phyloP scores from a whole-genome alignment of 2,888 invertebrate genomes.

The Habroteleia sp. region DNA sequence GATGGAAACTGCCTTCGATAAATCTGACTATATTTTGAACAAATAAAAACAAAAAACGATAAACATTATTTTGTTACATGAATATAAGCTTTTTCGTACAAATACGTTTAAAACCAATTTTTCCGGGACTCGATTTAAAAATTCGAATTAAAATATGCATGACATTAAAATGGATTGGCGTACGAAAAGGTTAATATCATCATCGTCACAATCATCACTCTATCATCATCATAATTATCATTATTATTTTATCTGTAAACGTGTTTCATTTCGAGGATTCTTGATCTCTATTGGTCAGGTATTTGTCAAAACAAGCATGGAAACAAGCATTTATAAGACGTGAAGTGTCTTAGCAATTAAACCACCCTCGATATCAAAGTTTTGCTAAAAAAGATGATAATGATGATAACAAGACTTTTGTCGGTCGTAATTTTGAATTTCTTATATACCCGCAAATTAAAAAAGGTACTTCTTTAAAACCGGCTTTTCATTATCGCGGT shows the following conservation, averaged over 20 bases:
- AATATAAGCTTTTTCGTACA: constrained; percentile 28
- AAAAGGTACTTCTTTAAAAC: constrained; percentile 52
- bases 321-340: constrained; percentile 23
- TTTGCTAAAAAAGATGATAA: constrained; percentile 4
- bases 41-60: not conserved
- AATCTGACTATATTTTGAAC: constrained; percentile 14
- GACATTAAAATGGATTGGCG: too few relatives aligned
- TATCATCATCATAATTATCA: too few relatives aligned
- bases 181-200: constrained; percentile 35
- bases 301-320: constrained; percentile 28
- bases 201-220: too few relatives aligned
- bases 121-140: too few relatives aligned
- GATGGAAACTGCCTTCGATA: constrained; percentile 32
- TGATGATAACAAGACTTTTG: constrained; percentile 23
- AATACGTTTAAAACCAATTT: constrained; percentile 1
- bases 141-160: too few relatives aligned
- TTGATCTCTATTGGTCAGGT: constrained; percentile 7
- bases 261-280: constrained; percentile 22
- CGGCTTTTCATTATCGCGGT: constrained; percentile 60
- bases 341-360: constrained; percentile 11
- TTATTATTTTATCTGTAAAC: too few relatives aligned
- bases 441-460: constrained; percentile 39
- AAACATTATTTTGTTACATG: constrained; percentile 26
- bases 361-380: constrained; percentile 9
- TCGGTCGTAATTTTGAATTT: constrained; percentile 50